Conservation (phyloP, 1,140 invertebrate genomes). For the Oryctes rhinoceros region DNA sequence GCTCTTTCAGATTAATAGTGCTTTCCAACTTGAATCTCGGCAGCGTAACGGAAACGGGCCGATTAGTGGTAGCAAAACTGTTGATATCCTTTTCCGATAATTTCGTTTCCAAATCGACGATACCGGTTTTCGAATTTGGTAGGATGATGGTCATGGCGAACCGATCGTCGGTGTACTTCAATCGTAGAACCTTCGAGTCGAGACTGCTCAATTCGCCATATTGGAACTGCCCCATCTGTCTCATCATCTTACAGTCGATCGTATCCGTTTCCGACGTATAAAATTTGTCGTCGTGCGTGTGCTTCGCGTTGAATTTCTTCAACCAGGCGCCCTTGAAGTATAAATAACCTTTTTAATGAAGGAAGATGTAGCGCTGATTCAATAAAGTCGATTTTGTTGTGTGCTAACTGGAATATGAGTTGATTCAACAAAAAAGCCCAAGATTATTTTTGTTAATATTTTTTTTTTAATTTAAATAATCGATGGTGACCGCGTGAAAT, state of each 20-base stretch:
- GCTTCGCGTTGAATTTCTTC: constrained; percentile 65
- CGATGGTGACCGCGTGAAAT: too few relatives aligned
- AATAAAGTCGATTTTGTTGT: too few relatives aligned
- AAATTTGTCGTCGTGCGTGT: constrained; percentile 63
- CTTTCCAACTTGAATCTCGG: constrained; percentile 78
- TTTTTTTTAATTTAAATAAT: too few relatives aligned
- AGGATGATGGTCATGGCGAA: constrained; percentile 73
- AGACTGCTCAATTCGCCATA: constrained; percentile 65
- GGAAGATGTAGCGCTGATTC: too few relatives aligned
- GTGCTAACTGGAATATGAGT: too few relatives aligned
- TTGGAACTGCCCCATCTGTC: constrained; percentile 62
- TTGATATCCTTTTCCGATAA: constrained; percentile 51
- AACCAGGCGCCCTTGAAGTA: constrained; percentile 82
- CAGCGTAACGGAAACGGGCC: constrained; percentile 59
- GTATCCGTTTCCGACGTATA: constrained; percentile 56
- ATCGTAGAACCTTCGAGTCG: constrained; percentile 66
- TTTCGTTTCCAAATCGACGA: constrained; percentile 56
- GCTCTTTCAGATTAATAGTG: constrained; percentile 66
- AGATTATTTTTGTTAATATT: too few relatives aligned
- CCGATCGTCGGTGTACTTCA: constrained; percentile 67
- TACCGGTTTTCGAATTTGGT: constrained; percentile 70
- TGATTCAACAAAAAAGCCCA: too few relatives aligned
- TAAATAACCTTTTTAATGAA: too few relatives aligned
- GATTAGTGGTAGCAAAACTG: constrained; percentile 48
- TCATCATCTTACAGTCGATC: constrained; percentile 73